phyloP scores from a whole-genome alignment of 2,113 vertebrate species.

The Daphoenositta chrysoptera region DNA sequence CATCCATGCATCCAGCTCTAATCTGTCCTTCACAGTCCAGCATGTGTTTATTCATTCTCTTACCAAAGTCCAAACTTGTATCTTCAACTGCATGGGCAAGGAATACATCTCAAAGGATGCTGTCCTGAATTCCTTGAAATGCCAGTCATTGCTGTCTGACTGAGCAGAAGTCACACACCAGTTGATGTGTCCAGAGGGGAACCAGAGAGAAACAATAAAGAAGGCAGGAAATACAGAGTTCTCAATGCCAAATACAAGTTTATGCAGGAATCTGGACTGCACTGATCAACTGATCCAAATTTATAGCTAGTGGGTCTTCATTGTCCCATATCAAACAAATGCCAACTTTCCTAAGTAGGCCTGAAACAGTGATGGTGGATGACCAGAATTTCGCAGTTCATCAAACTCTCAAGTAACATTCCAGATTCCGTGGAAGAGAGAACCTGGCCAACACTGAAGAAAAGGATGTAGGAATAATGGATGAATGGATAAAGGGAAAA shows the following conservation, averaged over 20 bases:
- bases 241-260: background rate
- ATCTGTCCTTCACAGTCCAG: background rate
- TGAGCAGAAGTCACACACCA: background rate
- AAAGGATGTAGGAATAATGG: background rate
- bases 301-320: background rate
- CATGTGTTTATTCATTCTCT: background rate
- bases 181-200: background rate
- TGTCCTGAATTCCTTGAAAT: background rate
- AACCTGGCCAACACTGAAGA: background rate
- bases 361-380: background rate
- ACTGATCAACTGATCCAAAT: background rate
- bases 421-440: background rate
- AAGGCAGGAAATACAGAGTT: background rate
- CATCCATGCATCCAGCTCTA: background rate
- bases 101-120: background rate
- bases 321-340: background rate
- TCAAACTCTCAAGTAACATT: background rate
- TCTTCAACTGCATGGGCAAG: background rate
- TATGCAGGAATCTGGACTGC: background rate
- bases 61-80: background rate
- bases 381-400: background rate
- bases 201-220: background rate
- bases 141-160: background rate
- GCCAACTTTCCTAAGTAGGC: background rate
- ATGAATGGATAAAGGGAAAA: background rate